Base-by-base conservation (phyloP, 2,113 vertebrate species). In the Coptodon bakossiorum region DNA sequence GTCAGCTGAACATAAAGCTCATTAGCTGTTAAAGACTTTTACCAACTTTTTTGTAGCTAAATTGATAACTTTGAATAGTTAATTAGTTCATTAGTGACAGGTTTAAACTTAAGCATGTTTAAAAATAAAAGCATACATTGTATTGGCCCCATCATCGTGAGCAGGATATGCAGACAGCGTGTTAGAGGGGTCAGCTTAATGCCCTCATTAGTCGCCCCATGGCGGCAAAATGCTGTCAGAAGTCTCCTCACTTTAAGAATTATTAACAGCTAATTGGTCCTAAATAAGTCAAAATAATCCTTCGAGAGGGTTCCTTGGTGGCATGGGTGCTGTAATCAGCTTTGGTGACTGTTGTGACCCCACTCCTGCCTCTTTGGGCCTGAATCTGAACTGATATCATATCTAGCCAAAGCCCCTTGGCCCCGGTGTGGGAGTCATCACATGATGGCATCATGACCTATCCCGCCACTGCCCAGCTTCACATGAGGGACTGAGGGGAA, bases 181-280 rank as follows among this genome's bases (percentile, higher is more conserved):
- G 81, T 80, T 29, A 57, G 34, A 63, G 50, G 16, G 89, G 78
- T 92, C 78, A 57, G 80, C 61, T 91, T 93, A 88, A 79, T 66
- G 88, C 90, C 80, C 95, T 97, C 93, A 97, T 97, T 97, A 97
- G 57, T 79, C 50, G 34, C 85, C 91, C 87, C 92, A 95, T 94
- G 94, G 96, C 57, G 53, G 90, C 91, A 84, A 93, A 94, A 96
- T 95, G 95, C 94, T 90, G 86, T 89, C 43, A 95, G 86, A 95
- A 87, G 80, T 94, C 92, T 88, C 80, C 90, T 95, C 22, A 89
- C 95, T 94, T 96, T 92, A 92, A 93, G 95, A 95, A 96, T 95
- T 93, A 93, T 95, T 96, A 94, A 94, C 94, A 93, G 93, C 86
- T 97, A 97, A 96, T 95, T 95, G 91, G 93, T 76, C 90, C 90